These are phyloP conservation scores for Drepana falcataria DNA, from an alignment of 2,888 invertebrate species.

Conservation along the genomic window DNA sequence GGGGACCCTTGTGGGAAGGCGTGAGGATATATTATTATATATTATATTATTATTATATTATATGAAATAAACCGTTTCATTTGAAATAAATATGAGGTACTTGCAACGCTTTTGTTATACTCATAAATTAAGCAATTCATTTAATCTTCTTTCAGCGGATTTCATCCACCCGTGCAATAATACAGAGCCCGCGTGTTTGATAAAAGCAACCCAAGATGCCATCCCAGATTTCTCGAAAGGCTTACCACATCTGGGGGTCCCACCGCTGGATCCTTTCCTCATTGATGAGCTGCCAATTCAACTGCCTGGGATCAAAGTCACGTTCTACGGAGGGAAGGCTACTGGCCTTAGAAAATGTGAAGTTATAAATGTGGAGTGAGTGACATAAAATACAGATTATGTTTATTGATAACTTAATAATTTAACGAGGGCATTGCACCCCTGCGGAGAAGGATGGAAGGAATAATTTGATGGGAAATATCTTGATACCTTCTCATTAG, in stretches of 20 bases:
- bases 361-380: conserved; percentile 70
- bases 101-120: no score
- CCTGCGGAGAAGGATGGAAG: no score
- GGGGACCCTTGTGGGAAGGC: no score
- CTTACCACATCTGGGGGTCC: conserved; percentile 58
- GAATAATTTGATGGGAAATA: no score
- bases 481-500: no score
- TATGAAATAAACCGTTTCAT: no score
- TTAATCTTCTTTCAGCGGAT: conserved; percentile 45
- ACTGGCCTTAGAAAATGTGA: conserved; percentile 66
- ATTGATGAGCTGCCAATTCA: conserved; percentile 68
- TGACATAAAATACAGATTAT: conserved; percentile 10
- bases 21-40: no score
- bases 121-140: no score
- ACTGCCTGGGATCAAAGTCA: conserved; percentile 68
- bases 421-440: no score
- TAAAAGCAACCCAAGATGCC: conserved; percentile 62
- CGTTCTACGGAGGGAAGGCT: conserved; percentile 62
- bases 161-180: conserved; percentile 68
- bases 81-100: no score
- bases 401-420: no score
- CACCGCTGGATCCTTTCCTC: conserved; percentile 61
- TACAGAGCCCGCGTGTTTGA: conserved; percentile 57
- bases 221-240: conserved; percentile 66
- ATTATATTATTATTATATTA: no score